A percentile compares a stretch with the other conserved stretches of the same genome.
These are phyloP conservation scores for Chrysina gloriosa DNA, from an alignment of 2,888 invertebrate species.

Conservation along the genomic window DNA sequence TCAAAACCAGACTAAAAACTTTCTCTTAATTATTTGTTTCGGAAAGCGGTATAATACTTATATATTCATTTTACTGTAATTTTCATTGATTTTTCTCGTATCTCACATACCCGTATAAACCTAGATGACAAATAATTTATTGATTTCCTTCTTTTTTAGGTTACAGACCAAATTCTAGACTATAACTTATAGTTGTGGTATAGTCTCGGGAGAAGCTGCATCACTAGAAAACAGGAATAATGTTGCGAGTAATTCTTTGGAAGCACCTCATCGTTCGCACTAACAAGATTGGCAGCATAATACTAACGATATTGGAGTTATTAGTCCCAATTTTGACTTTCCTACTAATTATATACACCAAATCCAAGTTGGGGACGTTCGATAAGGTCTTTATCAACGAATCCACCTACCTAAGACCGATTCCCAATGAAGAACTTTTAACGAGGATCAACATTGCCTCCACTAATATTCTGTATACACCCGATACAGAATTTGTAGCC, in stretches of 20 bases:
- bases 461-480: conserved; percentile 55
- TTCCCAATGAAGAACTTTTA: conserved; percentile 47
- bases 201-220: no score
- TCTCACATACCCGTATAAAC: no score
- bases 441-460: conserved; percentile 45
- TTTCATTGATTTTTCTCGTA: no score
- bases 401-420: conserved; percentile 52
- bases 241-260: conserved; percentile 52
- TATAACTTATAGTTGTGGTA: no score
- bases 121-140: no score
- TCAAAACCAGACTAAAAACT: no score
- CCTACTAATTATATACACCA: conserved; percentile 58
- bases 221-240: no score
- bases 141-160: no score
- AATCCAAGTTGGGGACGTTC: conserved; percentile 58
- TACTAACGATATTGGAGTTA: conserved; percentile 58
- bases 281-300: conserved; percentile 53
- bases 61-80: no score
- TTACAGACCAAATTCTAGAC: no score
- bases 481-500: conserved; percentile 54
- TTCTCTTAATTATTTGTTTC: no score
- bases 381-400: conserved; percentile 55
- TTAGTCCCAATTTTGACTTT: conserved; percentile 59
- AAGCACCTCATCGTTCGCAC: conserved; percentile 59
- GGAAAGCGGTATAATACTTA: no score